These are phyloP conservation scores for Tyrophagus putrescentiae DNA, from an alignment of 1,140 invertebrate genomes.

Conservation along the genomic window DNA sequence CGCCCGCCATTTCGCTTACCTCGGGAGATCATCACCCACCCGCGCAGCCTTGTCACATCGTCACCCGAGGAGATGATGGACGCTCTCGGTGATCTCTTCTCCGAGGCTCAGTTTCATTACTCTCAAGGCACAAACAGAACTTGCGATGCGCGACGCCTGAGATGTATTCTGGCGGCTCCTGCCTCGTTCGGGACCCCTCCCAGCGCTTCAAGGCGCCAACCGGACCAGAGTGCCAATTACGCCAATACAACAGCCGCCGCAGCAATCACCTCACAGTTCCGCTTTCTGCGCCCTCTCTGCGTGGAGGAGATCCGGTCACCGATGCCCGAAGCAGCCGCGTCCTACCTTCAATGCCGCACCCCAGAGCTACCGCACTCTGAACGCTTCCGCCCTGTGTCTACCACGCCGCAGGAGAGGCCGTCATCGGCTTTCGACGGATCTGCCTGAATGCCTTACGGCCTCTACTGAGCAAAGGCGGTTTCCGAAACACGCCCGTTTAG, in stretches of 20 bases:
- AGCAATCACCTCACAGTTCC: not conserved
- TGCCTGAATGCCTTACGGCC: not conserved
- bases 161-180: not conserved
- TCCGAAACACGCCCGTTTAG: not conserved
- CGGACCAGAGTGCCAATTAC: constrained; percentile 9
- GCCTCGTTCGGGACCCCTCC: not conserved
- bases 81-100: not conserved
- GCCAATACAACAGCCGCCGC: not conserved
- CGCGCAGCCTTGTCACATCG: not conserved
- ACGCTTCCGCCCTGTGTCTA: not conserved
- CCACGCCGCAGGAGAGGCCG: not conserved
- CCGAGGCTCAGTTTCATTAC: not conserved
- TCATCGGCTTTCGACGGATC: not conserved
- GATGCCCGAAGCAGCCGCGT: not conserved
- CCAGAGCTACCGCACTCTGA: not conserved
- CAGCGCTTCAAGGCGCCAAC: not conserved
- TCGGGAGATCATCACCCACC: not conserved
- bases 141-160: not conserved
- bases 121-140: not conserved
- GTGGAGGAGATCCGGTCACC: not conserved
- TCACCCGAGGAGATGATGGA: not conserved
- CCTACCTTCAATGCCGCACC: not conserved
- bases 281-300: constrained; percentile 2
- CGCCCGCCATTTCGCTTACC: not conserved
- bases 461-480: not conserved